Evolutionary conservation across 2,113 vertebrate genomes (phyloP).

Genomic region (Trogon surrucura): DNA sequence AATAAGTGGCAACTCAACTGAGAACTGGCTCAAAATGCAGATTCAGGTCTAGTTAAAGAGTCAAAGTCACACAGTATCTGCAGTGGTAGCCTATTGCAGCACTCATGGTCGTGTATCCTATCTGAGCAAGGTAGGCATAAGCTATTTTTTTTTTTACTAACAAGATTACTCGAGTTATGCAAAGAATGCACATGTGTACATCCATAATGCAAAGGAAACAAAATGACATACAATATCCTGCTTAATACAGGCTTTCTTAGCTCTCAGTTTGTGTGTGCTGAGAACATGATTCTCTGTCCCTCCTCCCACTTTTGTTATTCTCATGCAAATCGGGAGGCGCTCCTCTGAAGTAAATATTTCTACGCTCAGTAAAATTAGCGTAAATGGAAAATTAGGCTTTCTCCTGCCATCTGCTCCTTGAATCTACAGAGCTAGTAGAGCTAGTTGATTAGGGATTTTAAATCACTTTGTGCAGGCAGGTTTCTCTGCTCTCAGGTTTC

Average conservation of each 20-base stretch:
- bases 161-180: not conserved
- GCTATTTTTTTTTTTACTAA: not conserved
- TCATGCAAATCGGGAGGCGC: conserved; percentile 19
- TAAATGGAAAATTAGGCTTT: conserved; percentile 62
- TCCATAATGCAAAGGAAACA: not conserved
- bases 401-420: conserved; percentile 46
- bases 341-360: conserved; percentile 62
- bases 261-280: not conserved
- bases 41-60: not conserved
- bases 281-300: not conserved
- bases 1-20: not conserved
- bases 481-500: conserved; percentile 27
- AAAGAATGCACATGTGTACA: not conserved
- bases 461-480: not conserved
- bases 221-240: not conserved
- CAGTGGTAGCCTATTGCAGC: not conserved
- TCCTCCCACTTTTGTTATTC: conserved; percentile 30
- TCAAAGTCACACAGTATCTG: not conserved
- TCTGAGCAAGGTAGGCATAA: not conserved
- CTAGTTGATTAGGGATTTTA: conserved; percentile 49
- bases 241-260: not conserved
- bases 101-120: not conserved
- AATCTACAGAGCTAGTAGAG: conserved; percentile 11
- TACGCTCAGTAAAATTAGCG: conserved; percentile 20
- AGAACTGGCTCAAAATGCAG: not conserved